These are phyloP conservation scores for Neocloeon triangulifer DNA, from an alignment of 1,140 invertebrate genomes.

Conservation along the genomic window DNA sequence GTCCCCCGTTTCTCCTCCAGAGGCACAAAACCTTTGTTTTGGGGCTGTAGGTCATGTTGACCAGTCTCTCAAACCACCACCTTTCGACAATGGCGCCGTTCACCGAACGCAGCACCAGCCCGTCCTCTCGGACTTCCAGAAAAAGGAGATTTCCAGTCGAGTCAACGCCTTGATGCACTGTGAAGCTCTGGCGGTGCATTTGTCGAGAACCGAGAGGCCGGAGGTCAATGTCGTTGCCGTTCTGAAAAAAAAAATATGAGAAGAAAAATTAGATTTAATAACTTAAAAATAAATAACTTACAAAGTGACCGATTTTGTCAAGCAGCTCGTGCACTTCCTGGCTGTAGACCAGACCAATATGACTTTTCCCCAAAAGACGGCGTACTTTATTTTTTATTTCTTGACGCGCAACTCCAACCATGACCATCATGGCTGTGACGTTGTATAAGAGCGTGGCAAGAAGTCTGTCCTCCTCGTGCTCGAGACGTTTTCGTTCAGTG, in stretches of 20 bases:
- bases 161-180: constrained; percentile 84
- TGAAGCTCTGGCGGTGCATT: constrained; percentile 92
- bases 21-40: constrained; percentile 93
- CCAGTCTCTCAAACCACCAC: constrained; percentile 98
- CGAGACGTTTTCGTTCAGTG: constrained; percentile 81
- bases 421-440: constrained; percentile 85
- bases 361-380: constrained; percentile 86
- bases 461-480: constrained; percentile 94
- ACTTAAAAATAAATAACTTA: constrained; percentile 23
- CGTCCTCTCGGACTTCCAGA: constrained; percentile 96
- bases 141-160: constrained; percentile 81
- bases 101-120: constrained; percentile 77
- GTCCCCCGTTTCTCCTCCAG: constrained; percentile 74
- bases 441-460: constrained; percentile 93
- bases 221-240: constrained; percentile 91
- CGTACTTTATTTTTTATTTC: constrained; percentile 84
- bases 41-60: constrained; percentile 99
- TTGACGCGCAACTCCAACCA: constrained; percentile 70
- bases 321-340: constrained; percentile 92
- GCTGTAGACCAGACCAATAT: constrained; percentile 92
- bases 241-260: constrained; percentile 28
- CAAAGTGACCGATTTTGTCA: constrained; percentile 85
- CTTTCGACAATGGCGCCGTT: constrained; percentile 87
- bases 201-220: constrained; percentile 78
- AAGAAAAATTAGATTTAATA: constrained; percentile 4